Base-by-base conservation (phyloP, 64 coral and sea anemone genomes). In the Dendrophyllia cribrosa region DNA sequence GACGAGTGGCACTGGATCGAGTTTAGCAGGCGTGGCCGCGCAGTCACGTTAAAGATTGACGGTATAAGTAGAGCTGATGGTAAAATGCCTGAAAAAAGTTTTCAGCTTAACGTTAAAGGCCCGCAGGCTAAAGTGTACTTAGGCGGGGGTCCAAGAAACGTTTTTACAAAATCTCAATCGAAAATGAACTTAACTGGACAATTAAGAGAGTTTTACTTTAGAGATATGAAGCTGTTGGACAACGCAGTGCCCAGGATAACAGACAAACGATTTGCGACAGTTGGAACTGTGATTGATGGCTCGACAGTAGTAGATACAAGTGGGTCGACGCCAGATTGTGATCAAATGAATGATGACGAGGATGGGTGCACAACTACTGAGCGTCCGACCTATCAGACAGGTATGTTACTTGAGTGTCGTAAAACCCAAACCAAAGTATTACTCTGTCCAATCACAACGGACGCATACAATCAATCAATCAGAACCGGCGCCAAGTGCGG, bases 1-100 rank as follows among this genome's bases (percentile, higher is more conserved):
- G 75, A 66, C 50, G 14, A 11, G 13, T 93, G 91, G 91, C 82
- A 93, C 49, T 87, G 82, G 82, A 82, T 93, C 25, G 91, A 93
- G 59, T 75, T 93, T 25, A 87, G 56, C 20, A 73, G 72, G 72
- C 21, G 48, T 19, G 70, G 21, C 9, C 82, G 49, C 43, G 34
- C 74, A 7, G 82, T 70, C 63, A 58, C 16, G 2, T 65, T 93
- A 25, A 87, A 77, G 9, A 73, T 93, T 7, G 83, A 93, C 52
- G 70, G 72, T 12, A 59, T 49, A 25, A 16, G 26, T 22, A 52
- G 7, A 21, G 45, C 17, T 46, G 64, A 56, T 21, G 82, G 49
- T 13, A 3, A 53, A 12, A 44, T 75, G 20, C 22, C 72, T 0
- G 82, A 59, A 13, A 70, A 43, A 24, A 55, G 43, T 25, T 87